These are phyloP conservation scores for Syncerus caffer DNA, from an alignment of 2,797 vertebrate species.

Conservation along the genomic window DNA sequence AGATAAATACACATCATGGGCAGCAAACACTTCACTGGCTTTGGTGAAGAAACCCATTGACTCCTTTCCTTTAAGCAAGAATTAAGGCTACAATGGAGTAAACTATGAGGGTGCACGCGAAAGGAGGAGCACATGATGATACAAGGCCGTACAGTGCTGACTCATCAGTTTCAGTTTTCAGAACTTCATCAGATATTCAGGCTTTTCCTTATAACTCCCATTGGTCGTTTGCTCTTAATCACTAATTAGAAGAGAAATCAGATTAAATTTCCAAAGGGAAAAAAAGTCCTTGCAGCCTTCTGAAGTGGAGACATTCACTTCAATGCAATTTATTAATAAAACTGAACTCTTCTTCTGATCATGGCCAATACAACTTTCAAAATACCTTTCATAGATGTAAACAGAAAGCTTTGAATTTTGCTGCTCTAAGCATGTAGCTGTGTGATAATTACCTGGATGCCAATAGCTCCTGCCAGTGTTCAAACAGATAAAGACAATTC, in stretches of 20 bases:
- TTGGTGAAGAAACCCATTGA: neutral
- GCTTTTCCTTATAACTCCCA: neutral
- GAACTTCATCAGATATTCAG: neutral
- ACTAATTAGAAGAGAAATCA: conserved; percentile 36
- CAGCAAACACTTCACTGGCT: neutral
- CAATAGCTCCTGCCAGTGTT: neutral
- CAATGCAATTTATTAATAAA: neutral
- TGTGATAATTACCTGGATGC: neutral
- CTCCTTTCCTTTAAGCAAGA: neutral
- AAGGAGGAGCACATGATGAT: neutral
- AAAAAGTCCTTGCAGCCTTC: neutral
- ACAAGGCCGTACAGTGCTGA: no score
- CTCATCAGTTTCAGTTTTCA: neutral
- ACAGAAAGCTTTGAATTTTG: neutral
- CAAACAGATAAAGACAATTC: neutral
- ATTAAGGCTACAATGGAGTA: neutral
- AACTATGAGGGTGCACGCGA: neutral
- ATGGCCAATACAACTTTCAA: neutral
- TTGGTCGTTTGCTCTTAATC: conserved; percentile 47
- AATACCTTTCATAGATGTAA: neutral
- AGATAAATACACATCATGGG: neutral
- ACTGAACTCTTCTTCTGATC: neutral
- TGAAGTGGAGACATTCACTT: neutral
- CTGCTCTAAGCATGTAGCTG: neutral
- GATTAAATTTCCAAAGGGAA: conserved; percentile 23